phyloP scores from a whole-genome alignment of 2,113 vertebrate genomes.

The Muntiacus reevesi region DNA sequence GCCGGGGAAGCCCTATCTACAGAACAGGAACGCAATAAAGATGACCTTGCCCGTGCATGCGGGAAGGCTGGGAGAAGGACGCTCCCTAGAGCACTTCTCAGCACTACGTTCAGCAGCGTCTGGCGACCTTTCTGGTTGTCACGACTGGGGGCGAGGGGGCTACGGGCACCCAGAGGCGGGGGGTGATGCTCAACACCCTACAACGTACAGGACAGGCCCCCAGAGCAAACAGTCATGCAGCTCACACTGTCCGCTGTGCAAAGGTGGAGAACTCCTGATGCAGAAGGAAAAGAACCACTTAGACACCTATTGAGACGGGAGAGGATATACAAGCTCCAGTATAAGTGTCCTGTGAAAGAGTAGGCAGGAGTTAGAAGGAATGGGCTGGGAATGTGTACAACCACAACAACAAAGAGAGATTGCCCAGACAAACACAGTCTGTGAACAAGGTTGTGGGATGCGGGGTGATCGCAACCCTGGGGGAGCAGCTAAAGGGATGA shows the following conservation, averaged over 20 bases:
- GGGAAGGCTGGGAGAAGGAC: not conserved
- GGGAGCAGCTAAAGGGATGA: not conserved
- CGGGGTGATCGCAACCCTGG: not conserved
- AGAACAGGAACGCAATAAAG: not conserved
- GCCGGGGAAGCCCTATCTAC: not conserved
- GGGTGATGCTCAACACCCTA: not conserved
- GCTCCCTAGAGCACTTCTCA: not conserved
- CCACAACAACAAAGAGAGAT: not conserved
- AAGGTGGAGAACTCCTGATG: not conserved
- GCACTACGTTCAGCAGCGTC: too few species aligned
- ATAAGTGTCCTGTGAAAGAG: not conserved
- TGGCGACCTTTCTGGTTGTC: not conserved
- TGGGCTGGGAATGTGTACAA: rapidly evolving
- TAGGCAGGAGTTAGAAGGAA: not conserved
- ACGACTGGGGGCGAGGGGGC: not conserved
- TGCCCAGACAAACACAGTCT: not conserved
- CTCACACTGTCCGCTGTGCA: not conserved
- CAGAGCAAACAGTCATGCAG: not conserved
- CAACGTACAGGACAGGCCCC: too few species aligned
- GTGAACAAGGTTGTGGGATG: not conserved
- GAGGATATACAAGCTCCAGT: not conserved
- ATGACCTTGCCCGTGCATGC: rapidly evolving
- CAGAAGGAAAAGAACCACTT: not conserved
- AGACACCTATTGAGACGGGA: not conserved
- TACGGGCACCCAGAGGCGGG: not conserved